Evolutionary conservation across 1,140 invertebrate species (phyloP), one percentile per base, ranked within the genome.

Genomic region (Bombus soroeensis): DNA sequence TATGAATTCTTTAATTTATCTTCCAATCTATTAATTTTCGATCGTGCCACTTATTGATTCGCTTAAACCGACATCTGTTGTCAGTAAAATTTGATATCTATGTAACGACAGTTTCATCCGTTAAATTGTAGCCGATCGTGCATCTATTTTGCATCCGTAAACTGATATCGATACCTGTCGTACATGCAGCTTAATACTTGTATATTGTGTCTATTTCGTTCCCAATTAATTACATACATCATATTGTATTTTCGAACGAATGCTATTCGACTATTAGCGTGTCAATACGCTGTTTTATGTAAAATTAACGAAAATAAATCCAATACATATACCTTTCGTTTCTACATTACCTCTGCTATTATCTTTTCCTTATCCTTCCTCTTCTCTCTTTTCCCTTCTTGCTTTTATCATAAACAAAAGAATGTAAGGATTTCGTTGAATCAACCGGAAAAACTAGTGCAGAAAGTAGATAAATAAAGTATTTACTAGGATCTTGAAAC

Each of bases 301-400:
- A 53, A 37, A 57, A 12, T 37, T 37, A 75, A 57, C 47, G 6
- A 75, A 75, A 75, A 75, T 75, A 75, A 47, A 75, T 34, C 32
- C 32, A 32, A 34, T 41, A 28, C 41, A 73, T 13, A 37, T 47
- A 57, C 6, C 22, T 37, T 57, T 57, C 10, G 32, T 74, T 74
- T 75, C 28, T 39, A 13, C 39, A n/a, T 74, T 72, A 47, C 22
- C 18, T 74, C 12, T 32, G 1, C 15, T 47, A 74, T 73, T 73
- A 47, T 47, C 2, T 39, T 32, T 32, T 73, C 28, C 15, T 34
- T 47, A 6, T n/a, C 28, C 18, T 62, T 39, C 13, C 22, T 8
- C 37, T 15, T 37, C 34, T 37, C 25, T 28, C 5, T 71, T 37
- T 10, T 6, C 32, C 59, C 28, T 9, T 12, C 10, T 18, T 22